These are phyloP conservation scores for Zaprionus kolodkinae DNA, from an alignment of 1,140 invertebrate species.

Conservation along the genomic window DNA sequence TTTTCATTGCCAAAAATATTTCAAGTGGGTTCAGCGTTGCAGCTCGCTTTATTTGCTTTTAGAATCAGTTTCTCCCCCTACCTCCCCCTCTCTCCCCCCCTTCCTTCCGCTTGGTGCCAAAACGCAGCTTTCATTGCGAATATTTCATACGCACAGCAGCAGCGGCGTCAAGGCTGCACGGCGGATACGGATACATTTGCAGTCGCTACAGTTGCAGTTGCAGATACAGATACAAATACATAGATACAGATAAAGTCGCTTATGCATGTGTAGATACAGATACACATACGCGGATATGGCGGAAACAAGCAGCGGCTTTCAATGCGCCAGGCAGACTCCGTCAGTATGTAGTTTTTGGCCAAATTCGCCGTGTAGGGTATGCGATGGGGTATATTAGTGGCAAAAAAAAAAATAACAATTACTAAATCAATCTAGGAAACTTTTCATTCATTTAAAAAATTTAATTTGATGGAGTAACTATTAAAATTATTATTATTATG, in stretches of 20 bases:
- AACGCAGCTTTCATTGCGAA: constrained; percentile 62
- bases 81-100: background rate
- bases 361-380: constrained; percentile 30
- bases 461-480: no score
- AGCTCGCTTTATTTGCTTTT: constrained; percentile 70
- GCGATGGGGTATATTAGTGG: background rate
- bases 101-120: constrained; percentile 2
- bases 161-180: constrained; percentile 18
- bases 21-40: constrained; percentile 66
- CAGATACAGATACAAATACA: constrained; percentile 25
- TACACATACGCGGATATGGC: background rate
- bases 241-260: constrained; percentile 32
- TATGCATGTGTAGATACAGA: constrained; percentile 35
- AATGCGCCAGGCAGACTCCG: constrained; percentile 33
- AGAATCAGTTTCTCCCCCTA: constrained; percentile 44
- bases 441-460: no score
- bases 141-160: constrained; percentile 53
- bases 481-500: no score
- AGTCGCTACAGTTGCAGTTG: background rate
- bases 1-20: constrained; percentile 80
- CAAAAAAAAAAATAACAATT: no score
- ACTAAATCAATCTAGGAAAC: no score
- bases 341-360: constrained; percentile 35
- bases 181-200: constrained; percentile 32
- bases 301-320: constrained; percentile 44